Percentiles rank a stretch among this genome's conserved stretches.
phyloP scores from a whole-genome alignment of 2,113 vertebrate genomes.

The Apodemus sylvaticus region DNA sequence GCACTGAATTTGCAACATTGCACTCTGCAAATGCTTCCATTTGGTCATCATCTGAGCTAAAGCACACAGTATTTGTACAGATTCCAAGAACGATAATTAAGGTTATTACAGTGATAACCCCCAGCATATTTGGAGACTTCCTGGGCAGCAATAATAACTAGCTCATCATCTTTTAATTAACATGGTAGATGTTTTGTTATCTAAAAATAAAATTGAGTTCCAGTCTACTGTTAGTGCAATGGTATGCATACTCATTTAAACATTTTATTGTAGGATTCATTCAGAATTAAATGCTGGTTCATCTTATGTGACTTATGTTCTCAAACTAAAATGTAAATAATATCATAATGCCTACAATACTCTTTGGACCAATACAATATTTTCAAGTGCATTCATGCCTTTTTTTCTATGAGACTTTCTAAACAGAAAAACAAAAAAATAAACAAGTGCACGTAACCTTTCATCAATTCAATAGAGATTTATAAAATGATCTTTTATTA shows the following conservation, averaged over 20 bases:
- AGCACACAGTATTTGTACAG: slow-evolving; percentile 60
- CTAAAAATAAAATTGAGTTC: slow-evolving; percentile 61
- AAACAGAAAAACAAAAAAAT: neutral
- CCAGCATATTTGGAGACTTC: slow-evolving; percentile 48
- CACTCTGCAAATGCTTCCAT: slow-evolving; percentile 58
- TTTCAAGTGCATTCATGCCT: neutral
- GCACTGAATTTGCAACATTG: slow-evolving; percentile 58
- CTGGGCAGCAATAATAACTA: slow-evolving; percentile 60
- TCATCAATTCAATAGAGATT: neutral
- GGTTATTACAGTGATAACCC: slow-evolving; percentile 61
- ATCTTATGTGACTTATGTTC: neutral
- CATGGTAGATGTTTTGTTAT: slow-evolving; percentile 57
- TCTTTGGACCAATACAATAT: neutral
- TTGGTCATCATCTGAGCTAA: slow-evolving; percentile 64
- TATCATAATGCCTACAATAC: neutral
- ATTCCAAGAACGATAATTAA: slow-evolving; percentile 73
- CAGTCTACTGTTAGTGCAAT: slow-evolving; percentile 28
- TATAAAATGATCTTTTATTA: neutral
- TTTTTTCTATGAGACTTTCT: neutral
- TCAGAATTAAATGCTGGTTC: neutral
- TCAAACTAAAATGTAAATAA: slow-evolving; percentile 52
- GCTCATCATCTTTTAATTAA: slow-evolving; percentile 71
- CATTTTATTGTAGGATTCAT: slow-evolving; percentile 30
- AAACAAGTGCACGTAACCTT: neutral
- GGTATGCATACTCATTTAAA: neutral